Percentiles rank a stretch among this genome's conserved stretches.
Evolutionary conservation across 1,140 invertebrate species (phyloP).

Genomic region (Orussus abietinus): DNA sequence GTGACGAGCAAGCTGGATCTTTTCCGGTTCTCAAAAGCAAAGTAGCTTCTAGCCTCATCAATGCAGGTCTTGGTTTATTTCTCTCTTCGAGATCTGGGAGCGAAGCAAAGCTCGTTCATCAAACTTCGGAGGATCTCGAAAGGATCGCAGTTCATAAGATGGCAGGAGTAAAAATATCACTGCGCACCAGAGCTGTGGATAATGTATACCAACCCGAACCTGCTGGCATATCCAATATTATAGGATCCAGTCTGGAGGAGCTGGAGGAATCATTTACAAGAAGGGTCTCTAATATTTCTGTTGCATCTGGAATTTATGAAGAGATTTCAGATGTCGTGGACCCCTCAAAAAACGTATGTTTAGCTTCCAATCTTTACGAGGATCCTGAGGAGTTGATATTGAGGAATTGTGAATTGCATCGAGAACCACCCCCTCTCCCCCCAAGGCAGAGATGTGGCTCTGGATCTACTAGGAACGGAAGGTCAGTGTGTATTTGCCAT

Average conservation of each 20-base stretch:
- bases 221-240: constrained; percentile 20
- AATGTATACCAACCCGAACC: constrained; percentile 40
- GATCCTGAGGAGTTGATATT: constrained; percentile 34
- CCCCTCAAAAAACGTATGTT: constrained; percentile 13
- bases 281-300: constrained; percentile 50
- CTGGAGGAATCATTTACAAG: constrained; percentile 31
- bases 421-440: constrained; percentile 46
- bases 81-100: constrained; percentile 28
- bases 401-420: constrained; percentile 12
- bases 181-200: constrained; percentile 26
- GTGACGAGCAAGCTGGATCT: constrained; percentile 21
- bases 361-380: constrained; percentile 35
- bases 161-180: neutral
- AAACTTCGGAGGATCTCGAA: no score
- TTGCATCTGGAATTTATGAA: constrained; percentile 56
- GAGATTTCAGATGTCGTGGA: constrained; percentile 47
- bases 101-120: constrained; percentile 29
- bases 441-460: constrained; percentile 37
- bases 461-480: constrained; percentile 31
- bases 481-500: constrained; percentile 21
- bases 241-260: constrained; percentile 25
- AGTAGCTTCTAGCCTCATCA: constrained; percentile 35
- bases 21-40: constrained; percentile 30
- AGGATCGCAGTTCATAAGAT: constrained; percentile 7
- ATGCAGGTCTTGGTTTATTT: constrained; percentile 41